Base-by-base conservation (phyloP, 2,888 invertebrate species). In the Apantesis nais region DNA sequence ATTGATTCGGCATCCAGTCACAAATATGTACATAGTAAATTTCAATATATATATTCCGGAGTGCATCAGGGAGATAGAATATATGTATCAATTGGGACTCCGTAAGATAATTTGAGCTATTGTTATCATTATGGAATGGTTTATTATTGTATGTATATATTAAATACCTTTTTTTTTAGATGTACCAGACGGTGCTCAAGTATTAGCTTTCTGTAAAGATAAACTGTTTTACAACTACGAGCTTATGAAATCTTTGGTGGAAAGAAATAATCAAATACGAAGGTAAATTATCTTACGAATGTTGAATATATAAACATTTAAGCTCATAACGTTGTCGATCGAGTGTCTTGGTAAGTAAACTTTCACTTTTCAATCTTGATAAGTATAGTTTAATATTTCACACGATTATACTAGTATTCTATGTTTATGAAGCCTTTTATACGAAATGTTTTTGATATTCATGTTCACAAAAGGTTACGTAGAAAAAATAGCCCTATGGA, bases 41-140 rank as follows among this genome's bases (percentile, higher is more conserved):
- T 97, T 98, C 81, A 97, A 98, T 88, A 95, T 96, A 1, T 97
- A 96, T 67, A 96, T 97, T 67, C 91, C 93, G 1, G 97, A 97
- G 89, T 96, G 97, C 66, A 97, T 98, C 64, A 95, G 97, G 75
- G 98, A 98, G 92, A 96, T 97, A 0, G 97, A 98, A 86, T 97
- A 97, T 83, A 97, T 98, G 96, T 96, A 97, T 90, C 97, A 97
- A 88, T 92, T 98, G 73, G 96, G 96, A 58, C 91, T 98, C 65
- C 91, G 96, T 96, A 89, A 90, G 92, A 88, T 19, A 9, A 65
- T 55, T 25, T 22, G 7, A 19, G 2, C 22, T 48, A 11, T 29
- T 22, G 7, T 22, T 48, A 31, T 22, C 34, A n/a, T 62, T 39
- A 62, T 14, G 39, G 14, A 48, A 37, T 37, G 1, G n/a, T 39